Conservation (phyloP, 2,113 vertebrate species). For the Psilopsiagon aymara region DNA sequence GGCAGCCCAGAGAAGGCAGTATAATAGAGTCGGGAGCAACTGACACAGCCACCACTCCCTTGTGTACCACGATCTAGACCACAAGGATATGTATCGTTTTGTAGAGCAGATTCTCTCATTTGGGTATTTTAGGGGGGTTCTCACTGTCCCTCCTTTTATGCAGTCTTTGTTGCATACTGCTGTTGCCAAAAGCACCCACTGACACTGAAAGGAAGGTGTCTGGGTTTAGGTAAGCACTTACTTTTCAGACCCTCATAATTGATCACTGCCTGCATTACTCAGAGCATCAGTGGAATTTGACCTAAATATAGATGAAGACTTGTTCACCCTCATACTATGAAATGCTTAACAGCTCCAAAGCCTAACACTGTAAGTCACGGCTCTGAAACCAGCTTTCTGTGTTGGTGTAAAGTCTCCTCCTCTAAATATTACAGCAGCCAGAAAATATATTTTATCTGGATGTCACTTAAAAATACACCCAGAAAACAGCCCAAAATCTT, state of each 20-base stretch:
- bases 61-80: neutral
- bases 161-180: neutral
- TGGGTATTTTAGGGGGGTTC: neutral
- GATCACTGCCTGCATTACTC: neutral
- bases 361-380: neutral
- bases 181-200: neutral
- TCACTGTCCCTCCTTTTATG: neutral
- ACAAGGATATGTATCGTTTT: neutral
- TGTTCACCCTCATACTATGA: neutral
- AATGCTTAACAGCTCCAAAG: neutral
- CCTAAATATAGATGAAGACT: neutral
- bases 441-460: slow-evolving; percentile 65
- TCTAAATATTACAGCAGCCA: slow-evolving; percentile 42
- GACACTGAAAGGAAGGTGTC: neutral
- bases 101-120: neutral
- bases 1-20: neutral
- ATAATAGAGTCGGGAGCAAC: neutral
- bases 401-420: neutral
- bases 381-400: neutral
- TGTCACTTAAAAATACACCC: slow-evolving; percentile 40
- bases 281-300: neutral
- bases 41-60: neutral
- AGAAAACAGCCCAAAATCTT: slow-evolving; percentile 19
- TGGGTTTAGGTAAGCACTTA: neutral
- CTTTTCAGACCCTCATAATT: neutral